Conservation (phyloP, 2,797 vertebrate species). For the Antennarius maculatus region DNA sequence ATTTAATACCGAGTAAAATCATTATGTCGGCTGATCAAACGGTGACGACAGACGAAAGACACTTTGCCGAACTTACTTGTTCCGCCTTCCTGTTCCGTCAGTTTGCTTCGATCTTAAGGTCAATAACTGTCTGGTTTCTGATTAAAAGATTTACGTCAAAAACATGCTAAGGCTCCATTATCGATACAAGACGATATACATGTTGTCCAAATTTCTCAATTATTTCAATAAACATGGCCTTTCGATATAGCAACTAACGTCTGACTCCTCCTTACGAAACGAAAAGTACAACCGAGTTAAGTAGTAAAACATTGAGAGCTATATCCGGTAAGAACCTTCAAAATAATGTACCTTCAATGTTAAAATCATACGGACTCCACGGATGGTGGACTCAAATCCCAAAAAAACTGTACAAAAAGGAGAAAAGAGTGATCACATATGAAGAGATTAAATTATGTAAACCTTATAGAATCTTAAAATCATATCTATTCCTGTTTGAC, state of each 20-base stretch:
- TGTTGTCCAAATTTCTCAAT: slow-evolving; percentile 34
- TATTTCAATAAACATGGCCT: slow-evolving; percentile 59
- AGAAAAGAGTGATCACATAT: no score
- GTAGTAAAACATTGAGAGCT: fast-evolving
- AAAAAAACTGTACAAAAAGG: no score
- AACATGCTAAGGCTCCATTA: slow-evolving; percentile 61
- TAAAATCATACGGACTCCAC: not conserved
- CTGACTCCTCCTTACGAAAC: slow-evolving; percentile 79
- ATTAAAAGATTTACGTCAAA: slow-evolving; percentile 28
- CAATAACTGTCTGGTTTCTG: slow-evolving; percentile 15
- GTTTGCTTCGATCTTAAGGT: slow-evolving; percentile 60
- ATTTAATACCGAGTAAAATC: not conserved
- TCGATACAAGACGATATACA: slow-evolving; percentile 44
- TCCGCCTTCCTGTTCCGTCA: slow-evolving; percentile 80
- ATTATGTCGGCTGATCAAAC: slow-evolving; percentile 21
- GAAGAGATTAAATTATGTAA: no score
- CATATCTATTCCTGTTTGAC: no score
- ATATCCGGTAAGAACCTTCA: slow-evolving; percentile 50
- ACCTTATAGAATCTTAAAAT: no score
- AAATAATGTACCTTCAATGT: slow-evolving; percentile 34
- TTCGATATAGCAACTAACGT: slow-evolving; percentile 72
- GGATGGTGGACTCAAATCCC: no score
- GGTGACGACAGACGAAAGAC: slow-evolving; percentile 61
- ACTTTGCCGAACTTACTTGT: slow-evolving; percentile 84
- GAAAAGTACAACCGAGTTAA: slow-evolving; percentile 57